Conservation (phyloP, 35 echinoderm and acorn worm genomes). For the Antedon bifida region DNA sequence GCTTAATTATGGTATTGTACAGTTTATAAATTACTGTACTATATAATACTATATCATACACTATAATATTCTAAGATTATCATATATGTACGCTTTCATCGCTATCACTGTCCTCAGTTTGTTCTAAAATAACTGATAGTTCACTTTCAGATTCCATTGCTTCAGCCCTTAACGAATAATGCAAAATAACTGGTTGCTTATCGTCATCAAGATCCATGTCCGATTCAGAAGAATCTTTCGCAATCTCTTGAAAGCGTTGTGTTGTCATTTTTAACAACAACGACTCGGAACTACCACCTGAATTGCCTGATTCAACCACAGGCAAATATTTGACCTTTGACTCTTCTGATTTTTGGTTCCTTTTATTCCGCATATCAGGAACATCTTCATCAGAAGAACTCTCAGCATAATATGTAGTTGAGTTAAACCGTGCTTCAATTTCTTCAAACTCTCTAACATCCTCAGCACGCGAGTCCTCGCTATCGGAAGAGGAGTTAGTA, state of each 20-base stretch:
- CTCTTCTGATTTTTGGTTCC: not conserved
- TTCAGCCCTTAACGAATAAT: not conserved
- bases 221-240: not conserved
- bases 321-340: not conserved
- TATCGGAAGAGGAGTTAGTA: not conserved
- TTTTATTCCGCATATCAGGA: not conserved
- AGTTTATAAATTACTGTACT: too few species aligned
- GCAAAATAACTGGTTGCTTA: not conserved
- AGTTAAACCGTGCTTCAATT: not conserved
- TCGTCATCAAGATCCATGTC: not conserved
- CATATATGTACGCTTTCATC: not conserved
- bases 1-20: too few species aligned
- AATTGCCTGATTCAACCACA: not conserved
- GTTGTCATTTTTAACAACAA: not conserved
- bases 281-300: not conserved
- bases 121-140: not conserved
- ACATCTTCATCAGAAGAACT: not conserved
- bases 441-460: not conserved
- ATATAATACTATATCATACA: too few species aligned
- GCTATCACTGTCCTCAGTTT: not conserved
- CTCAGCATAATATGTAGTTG: not conserved
- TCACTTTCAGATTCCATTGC: not conserved
- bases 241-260: not conserved
- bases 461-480: not conserved
- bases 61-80: too few species aligned